Evolutionary conservation across 2,113 vertebrate genomes (phyloP).

Genomic region (Neodon shergylaensis): DNA sequence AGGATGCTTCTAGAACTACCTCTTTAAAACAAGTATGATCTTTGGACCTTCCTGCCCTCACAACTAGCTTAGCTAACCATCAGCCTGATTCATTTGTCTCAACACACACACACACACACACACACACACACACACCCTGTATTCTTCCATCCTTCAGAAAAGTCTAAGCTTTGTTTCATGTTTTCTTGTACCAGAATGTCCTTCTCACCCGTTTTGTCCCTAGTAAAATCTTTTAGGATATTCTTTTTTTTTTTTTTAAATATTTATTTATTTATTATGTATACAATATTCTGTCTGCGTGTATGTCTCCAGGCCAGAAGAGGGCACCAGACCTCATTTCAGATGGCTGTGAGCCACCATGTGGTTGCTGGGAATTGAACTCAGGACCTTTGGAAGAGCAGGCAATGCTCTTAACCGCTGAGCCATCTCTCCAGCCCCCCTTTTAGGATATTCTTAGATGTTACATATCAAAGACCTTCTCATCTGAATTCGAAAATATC

Average conservation of each 20-base stretch:
- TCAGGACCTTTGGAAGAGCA: too few relatives aligned
- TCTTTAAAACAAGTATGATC: background rate
- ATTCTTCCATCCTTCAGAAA: background rate
- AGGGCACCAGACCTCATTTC: too few relatives aligned
- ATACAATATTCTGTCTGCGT: too few relatives aligned
- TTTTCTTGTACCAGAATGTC: background rate
- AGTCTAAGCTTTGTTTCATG: background rate
- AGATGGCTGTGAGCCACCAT: too few relatives aligned
- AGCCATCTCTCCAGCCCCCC: too few relatives aligned
- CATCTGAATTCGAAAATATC: background rate
- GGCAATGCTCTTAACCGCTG: too few relatives aligned
- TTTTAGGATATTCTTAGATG: background rate
- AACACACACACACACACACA: background rate
- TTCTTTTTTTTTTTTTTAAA: too few relatives aligned
- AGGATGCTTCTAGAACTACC: background rate
- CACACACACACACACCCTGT: background rate
- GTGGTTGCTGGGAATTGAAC: too few relatives aligned
- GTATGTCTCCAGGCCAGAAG: too few relatives aligned
- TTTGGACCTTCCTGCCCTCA: background rate
- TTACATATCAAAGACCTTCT: background rate
- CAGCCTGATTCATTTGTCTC: background rate
- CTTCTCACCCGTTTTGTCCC: background rate
- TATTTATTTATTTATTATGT: too few relatives aligned
- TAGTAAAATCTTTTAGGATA: background rate
- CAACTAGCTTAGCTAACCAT: background rate